Conservation (phyloP, 2,888 invertebrate species). For the Drosophila monieri region DNA sequence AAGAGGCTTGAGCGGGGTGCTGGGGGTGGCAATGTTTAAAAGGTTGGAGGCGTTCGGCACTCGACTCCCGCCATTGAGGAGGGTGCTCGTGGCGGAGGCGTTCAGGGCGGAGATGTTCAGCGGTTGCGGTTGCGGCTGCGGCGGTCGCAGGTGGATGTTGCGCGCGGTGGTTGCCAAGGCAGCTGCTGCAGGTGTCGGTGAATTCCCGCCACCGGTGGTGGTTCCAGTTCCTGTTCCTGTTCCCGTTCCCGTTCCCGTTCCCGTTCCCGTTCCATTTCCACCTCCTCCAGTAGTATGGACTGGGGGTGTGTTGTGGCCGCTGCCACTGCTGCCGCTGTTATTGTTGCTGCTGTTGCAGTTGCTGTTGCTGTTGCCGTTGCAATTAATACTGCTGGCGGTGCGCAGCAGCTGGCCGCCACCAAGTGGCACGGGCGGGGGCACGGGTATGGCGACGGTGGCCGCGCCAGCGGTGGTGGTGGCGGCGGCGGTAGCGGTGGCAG, state of each 20-base stretch:
- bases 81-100: conserved; percentile 58
- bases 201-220: conserved; percentile 30
- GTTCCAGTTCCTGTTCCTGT: conserved; percentile 20
- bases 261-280: conserved; percentile 19
- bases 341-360: conserved; percentile 44
- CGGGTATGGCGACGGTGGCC: conserved; percentile 9
- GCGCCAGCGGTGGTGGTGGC: conserved; percentile 4
- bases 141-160: conserved; percentile 83
- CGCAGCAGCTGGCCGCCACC: conserved; percentile 67
- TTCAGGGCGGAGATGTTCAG: conserved; percentile 88
- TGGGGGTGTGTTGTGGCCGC: conserved; percentile 47
- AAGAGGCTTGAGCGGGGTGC: conserved; percentile 69
- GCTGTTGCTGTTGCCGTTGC: conserved; percentile 23
- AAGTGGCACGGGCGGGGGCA: conserved; percentile 18
- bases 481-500: conserved; percentile 28
- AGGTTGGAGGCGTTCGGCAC: conserved; percentile 77
- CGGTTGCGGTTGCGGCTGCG: conserved; percentile 88
- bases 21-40: conserved; percentile 67
- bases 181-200: conserved; percentile 67
- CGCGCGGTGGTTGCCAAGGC: conserved; percentile 79
- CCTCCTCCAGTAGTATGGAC: conserved; percentile 19
- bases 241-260: conserved; percentile 29
- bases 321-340: conserved; percentile 35
- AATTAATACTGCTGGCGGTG: conserved; percentile 39
- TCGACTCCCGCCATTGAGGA: conserved; percentile 80